Percentiles rank a stretch among this genome's conserved stretches.
phyloP scores from a whole-genome alignment of 92 coral and sea anemone species.

The Bergia sp. region DNA sequence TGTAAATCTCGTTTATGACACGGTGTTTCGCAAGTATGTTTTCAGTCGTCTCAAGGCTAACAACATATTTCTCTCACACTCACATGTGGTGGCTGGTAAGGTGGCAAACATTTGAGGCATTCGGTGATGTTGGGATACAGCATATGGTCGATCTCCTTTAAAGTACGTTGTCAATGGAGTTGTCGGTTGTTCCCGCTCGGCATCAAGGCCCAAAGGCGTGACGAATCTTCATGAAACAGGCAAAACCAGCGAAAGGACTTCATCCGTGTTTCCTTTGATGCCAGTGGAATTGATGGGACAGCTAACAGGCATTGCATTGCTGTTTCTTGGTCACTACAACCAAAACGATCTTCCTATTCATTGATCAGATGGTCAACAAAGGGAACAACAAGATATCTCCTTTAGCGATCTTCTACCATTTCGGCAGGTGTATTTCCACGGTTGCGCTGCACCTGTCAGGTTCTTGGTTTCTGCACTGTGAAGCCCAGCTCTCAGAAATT shows the following conservation, averaged over 20 bases:
- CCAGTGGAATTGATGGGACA: conserved; percentile 34
- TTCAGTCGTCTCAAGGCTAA: no score
- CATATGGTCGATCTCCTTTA: no score
- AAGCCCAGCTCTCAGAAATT: conserved; percentile 10
- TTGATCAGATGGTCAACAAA: conserved; percentile 48
- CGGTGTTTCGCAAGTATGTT: no score
- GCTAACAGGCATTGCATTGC: conserved; percentile 46
- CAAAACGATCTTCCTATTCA: conserved; percentile 28
- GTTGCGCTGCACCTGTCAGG: conserved; percentile 50
- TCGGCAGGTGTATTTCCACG: conserved; percentile 47
- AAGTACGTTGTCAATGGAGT: no score
- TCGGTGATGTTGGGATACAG: no score
- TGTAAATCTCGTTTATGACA: no score
- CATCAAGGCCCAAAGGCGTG: no score
- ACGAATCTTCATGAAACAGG: no score
- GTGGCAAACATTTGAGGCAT: no score
- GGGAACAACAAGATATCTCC: conserved; percentile 41
- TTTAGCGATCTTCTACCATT: conserved; percentile 50
- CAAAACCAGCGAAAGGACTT: conserved; percentile 48
- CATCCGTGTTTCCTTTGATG: conserved; percentile 43
- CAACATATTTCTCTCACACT: no score
- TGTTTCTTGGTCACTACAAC: conserved; percentile 41
- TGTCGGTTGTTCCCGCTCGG: no score
- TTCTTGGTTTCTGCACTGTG: conserved; percentile 30
- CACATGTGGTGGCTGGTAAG: no score